Evolutionary conservation across 2,113 vertebrate species (phyloP).

Genomic region (Forbesichthys papilliferus): DNA sequence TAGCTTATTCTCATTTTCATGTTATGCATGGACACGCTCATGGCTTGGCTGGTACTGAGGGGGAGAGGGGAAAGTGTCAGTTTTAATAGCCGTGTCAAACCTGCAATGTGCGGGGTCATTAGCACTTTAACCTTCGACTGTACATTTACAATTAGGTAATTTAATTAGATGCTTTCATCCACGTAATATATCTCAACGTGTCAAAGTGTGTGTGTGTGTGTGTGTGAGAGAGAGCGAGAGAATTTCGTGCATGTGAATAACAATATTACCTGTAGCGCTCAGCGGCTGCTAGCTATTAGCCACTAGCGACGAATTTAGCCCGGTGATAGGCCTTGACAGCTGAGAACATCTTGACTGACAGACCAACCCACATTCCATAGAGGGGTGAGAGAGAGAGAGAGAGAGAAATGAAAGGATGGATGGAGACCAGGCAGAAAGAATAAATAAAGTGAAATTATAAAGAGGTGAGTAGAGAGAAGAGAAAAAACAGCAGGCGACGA

Average conservation of each 20-base stretch:
- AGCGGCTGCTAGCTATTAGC: neutral
- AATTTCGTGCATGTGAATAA: neutral
- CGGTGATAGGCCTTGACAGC: neutral
- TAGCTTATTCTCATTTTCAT: constrained; percentile 50
- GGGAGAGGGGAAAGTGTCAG: constrained; percentile 40
- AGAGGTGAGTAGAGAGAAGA: too few species aligned
- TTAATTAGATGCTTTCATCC: too few species aligned
- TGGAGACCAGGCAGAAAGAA: neutral
- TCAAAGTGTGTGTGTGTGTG: neutral
- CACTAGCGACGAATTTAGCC: neutral
- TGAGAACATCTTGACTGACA: too few species aligned
- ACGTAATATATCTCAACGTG: too few species aligned
- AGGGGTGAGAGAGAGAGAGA: constrained; percentile 1
- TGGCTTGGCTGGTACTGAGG: constrained; percentile 56
- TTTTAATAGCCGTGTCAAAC: constrained; percentile 46
- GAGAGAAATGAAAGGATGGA: neutral
- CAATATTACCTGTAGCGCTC: neutral
- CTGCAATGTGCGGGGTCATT: constrained; percentile 30
- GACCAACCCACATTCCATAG: neutral
- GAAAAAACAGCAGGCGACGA: too few species aligned
- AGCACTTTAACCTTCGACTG: constrained; percentile 1
- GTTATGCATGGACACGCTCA: constrained; percentile 33
- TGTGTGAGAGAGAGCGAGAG: neutral
- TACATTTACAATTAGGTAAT: too few species aligned
- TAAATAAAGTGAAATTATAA: neutral